Base-by-base conservation (phyloP, 2,888 invertebrate species). In the Periphyllus acericola region DNA sequence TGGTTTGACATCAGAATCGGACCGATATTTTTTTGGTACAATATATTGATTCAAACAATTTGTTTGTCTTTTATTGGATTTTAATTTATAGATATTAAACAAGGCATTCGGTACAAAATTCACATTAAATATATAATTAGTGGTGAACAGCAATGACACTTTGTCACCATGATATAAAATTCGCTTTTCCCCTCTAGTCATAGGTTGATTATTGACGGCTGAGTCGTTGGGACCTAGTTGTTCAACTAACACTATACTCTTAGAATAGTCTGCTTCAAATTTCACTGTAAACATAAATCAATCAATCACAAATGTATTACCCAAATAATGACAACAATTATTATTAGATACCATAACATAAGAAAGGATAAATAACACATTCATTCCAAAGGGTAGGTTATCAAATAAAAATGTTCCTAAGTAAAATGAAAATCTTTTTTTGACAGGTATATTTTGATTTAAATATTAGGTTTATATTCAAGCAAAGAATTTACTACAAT, bases 161-260 rank as follows among this genome's bases (percentile, higher is more conserved):
- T 93, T 92, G 90, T 95, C 95, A 0, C 94, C 94, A 91, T 96
- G 94, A 83, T 93, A 92, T n/a, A 96, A 93, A 89, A 93, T 92
- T 89, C 94, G 94, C 74, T 92, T 92, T 82, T 93, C 92, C 90
- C 94, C 92, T 90, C 93, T 94, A 90, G 93, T 92, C 68, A 95
- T 92, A 90, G 95, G 94, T 91, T 94, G 94, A 0, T 96, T 96
- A 92, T 97, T 96, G 29, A 96, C 91, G 11, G 94, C 94, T 17
- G 95, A 94, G 5, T 94, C 93, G 92, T 96, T 95, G 25, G 93
- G 91, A 0, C 96, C 96, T 11, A 95, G 90, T 87, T 94, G 94
- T 91, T 94, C 94, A 0, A 95, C 91, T 90, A 92, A 92, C 19
- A 95, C 93, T 83, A 92, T 91, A 8, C 92, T 91, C 8, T 11